Base-by-base conservation (phyloP, 2,888 invertebrate genomes). In the Andrena bicolor region DNA sequence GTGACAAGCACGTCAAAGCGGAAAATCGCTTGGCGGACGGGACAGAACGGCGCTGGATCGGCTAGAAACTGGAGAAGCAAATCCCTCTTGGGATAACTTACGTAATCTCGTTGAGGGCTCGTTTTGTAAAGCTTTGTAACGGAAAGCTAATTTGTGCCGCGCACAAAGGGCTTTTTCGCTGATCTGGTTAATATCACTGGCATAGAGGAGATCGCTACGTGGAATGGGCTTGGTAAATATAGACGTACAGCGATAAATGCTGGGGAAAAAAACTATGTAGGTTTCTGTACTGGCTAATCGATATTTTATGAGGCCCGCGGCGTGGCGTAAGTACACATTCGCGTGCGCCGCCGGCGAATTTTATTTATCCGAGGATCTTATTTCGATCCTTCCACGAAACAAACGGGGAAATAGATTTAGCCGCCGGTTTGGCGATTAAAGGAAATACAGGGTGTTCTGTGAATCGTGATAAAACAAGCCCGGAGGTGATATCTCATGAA, bases 251-350 rank as follows among this genome's bases (percentile, higher is more conserved):
- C 20, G 53, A 79, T 70, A 66, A 79, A 82, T 56, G 35, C 56
- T 41, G 41, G 41, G 56, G 35, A 49, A 70, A 70, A 23, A 79
- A 81, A 74, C 53, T 73, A 66, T 70, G 53, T 65, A 32, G 65
- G 81, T 70, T 79, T 66, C 68, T 71, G 61, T 32, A 74, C 60
- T 26, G 60, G 35, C 70, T 61, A 72, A 79, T 82, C 81, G 66
- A 79, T 79, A 82, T 71, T 79, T 78, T 69, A 51, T 41, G 63
- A 77, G 69, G 48, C 58, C 16, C 63, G 13, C 23, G 61, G 16
- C 20, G 23, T 35, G n/a, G 23, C 30, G 28, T 66, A 63, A 76
- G 66, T 64, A 66, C 28, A 60, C 51, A 48, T 56, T 71, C 53
- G 76, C 69, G 58, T 70, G 74, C 53, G 48, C 68, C 30, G 35